Evolutionary conservation across 2,113 vertebrate genomes (phyloP).

Genomic region (Phrynocephalus versicolor): DNA sequence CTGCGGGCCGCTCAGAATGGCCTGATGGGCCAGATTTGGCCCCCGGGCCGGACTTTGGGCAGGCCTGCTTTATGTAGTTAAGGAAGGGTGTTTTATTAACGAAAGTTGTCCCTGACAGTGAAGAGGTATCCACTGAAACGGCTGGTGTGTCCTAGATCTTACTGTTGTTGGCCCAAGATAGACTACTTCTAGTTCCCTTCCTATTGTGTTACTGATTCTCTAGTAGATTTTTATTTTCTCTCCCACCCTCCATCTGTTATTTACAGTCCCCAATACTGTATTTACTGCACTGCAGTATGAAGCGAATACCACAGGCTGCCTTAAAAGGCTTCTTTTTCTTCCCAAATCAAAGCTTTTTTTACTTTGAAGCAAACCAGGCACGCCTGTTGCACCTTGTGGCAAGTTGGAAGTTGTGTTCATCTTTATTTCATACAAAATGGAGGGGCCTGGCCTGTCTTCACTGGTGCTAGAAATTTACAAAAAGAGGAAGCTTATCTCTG

Average conservation of each 20-base stretch:
- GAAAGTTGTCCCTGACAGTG: neutral
- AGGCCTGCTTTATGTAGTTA: too few species aligned
- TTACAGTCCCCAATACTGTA: neutral
- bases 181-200: rapidly evolving
- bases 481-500: neutral
- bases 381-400: neutral
- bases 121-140: neutral
- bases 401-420: neutral
- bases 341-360: neutral
- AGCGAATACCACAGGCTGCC: neutral
- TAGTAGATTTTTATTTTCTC: neutral
- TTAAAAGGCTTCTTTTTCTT: neutral
- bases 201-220: neutral
- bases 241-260: neutral
- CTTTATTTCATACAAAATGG: neutral
- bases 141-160: rapidly evolving
- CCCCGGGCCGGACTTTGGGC: too few species aligned
- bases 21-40: too few species aligned
- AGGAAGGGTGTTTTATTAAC: neutral
- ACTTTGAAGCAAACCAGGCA: neutral
- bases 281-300: neutral
- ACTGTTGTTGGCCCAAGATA: neutral
- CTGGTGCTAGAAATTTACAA: neutral
- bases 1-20: too few species aligned
- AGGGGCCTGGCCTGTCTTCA: neutral